phyloP scores from a whole-genome alignment of 2,113 vertebrate species.

The Nesoenas mayeri region DNA sequence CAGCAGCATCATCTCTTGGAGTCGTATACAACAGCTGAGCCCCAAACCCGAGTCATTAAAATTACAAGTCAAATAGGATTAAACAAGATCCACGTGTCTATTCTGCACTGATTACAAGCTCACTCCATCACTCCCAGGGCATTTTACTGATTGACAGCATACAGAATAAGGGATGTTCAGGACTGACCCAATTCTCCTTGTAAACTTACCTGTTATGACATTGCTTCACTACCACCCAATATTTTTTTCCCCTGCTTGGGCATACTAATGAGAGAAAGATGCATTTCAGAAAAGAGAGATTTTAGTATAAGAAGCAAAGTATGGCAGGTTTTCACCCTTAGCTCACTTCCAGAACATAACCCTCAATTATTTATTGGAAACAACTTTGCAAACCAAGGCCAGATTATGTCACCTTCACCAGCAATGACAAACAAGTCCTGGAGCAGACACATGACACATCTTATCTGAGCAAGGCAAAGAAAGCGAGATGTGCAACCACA shows the following conservation, averaged over 20 bases:
- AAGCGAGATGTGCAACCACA: not conserved
- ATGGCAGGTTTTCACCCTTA: not conserved
- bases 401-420: not conserved
- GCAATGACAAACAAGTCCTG: not conserved
- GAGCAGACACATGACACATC: not conserved
- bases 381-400: not conserved
- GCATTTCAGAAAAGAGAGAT: not conserved
- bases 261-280: not conserved
- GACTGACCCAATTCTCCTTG: not conserved
- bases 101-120: not conserved
- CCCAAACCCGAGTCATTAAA: not conserved
- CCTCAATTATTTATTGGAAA: not conserved
- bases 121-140: not conserved
- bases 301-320: not conserved
- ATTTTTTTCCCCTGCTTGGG: not conserved
- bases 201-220: not conserved
- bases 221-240: not conserved
- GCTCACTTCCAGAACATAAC: not conserved
- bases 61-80: not conserved
- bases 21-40: not conserved
- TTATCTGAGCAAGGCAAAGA: too few species aligned
- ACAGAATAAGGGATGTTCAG: not conserved
- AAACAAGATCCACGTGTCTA: not conserved
- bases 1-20: not conserved
- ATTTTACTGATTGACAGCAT: not conserved